Conservation (phyloP, 2,888 invertebrate genomes). For the Spisula subtruncata region DNA sequence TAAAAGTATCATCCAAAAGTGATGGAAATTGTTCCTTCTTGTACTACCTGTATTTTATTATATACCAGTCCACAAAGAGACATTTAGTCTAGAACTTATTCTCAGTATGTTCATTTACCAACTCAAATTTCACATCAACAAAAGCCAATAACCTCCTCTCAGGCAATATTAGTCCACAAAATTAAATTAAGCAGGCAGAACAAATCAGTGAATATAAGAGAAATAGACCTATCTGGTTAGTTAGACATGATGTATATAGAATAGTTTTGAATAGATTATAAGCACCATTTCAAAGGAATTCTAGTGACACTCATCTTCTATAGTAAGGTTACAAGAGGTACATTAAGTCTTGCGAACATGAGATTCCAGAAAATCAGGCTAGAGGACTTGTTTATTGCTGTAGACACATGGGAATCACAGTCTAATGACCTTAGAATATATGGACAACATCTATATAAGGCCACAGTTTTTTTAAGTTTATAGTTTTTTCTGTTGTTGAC, state of each 20-base stretch:
- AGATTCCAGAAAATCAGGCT: slow-evolving; percentile 4
- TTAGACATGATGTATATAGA: no score
- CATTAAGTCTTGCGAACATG: background rate
- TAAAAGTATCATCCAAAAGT: no score
- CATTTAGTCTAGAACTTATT: background rate
- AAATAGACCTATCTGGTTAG: no score
- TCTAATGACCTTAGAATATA: slow-evolving; percentile 5
- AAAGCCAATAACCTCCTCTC: background rate
- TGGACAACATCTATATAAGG: background rate
- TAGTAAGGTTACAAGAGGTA: background rate
- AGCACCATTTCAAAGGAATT: background rate
- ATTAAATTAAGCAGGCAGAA: background rate
- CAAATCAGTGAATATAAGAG: background rate
- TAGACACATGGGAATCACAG: background rate
- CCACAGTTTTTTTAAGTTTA: no score
- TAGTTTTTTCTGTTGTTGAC: no score
- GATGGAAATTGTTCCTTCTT: no score
- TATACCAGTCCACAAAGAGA: background rate
- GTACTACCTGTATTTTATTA: no score
- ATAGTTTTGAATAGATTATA: background rate
- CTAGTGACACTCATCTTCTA: background rate
- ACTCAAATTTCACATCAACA: background rate
- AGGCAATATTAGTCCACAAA: background rate
- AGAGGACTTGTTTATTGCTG: background rate
- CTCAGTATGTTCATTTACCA: background rate